phyloP scores from a whole-genome alignment of 2,888 invertebrate genomes.

The Microplitis manilae region DNA sequence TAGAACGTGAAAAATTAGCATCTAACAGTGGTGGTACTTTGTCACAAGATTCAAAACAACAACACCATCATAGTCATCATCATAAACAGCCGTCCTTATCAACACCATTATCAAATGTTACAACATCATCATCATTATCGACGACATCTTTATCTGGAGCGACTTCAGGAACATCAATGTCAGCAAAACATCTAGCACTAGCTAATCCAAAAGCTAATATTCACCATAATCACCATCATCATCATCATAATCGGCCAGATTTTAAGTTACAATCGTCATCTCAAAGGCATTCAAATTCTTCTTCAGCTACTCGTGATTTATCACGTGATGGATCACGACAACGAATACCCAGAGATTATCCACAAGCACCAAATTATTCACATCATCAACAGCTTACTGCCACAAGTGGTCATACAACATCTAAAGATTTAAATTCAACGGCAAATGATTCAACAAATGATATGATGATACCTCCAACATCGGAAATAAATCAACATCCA shows the following conservation, averaged over 20 bases:
- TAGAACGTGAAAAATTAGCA: conserved; percentile 73
- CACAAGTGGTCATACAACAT: neutral
- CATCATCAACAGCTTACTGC: conserved; percentile 28
- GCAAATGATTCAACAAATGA: conserved; percentile 11
- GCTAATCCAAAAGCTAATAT: conserved; percentile 57
- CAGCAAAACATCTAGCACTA: conserved; percentile 65
- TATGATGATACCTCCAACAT: conserved; percentile 17
- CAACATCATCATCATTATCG: conserved; percentile 30
- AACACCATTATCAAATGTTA: conserved; percentile 46
- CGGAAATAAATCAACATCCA: conserved; percentile 44
- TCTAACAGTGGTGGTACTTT: conserved; percentile 56
- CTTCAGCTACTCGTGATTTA: conserved; percentile 52
- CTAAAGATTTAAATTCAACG: conserved; percentile 30
- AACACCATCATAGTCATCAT: conserved; percentile 65
- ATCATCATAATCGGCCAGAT: conserved; percentile 65
- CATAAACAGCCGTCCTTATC: conserved; percentile 57
- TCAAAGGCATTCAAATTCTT: conserved; percentile 56
- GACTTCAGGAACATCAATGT: conserved; percentile 44
- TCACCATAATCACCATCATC: conserved; percentile 65
- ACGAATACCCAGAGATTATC: conserved; percentile 59
- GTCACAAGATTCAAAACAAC: conserved; percentile 57
- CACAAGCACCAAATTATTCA: conserved; percentile 47
- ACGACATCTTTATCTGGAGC: conserved; percentile 5
- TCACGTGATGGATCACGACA: conserved; percentile 60
- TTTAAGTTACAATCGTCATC: conserved; percentile 61